These are phyloP conservation scores for Cnemophilus loriae DNA, from an alignment of 2,113 vertebrate genomes.

Conservation along the genomic window DNA sequence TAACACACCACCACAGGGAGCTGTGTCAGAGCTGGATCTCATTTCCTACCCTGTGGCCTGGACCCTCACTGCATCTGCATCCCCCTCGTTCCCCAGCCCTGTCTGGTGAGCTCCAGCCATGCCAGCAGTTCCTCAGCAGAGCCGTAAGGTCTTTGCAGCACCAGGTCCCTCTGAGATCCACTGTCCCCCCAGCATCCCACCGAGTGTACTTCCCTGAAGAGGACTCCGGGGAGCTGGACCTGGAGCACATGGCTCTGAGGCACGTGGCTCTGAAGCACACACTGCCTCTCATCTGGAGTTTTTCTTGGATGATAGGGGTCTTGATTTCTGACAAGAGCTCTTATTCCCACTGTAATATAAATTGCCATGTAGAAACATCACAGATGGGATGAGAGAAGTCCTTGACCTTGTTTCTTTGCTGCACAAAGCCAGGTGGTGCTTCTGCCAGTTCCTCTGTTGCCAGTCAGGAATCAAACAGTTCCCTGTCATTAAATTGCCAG, in stretches of 20 bases:
- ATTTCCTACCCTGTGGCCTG: neutral
- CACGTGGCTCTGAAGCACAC: accelerated
- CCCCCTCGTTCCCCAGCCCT: neutral
- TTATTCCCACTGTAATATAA: neutral
- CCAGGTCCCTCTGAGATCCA: neutral
- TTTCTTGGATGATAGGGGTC: neutral
- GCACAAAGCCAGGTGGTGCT: conserved; percentile 48
- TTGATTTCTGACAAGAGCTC: neutral
- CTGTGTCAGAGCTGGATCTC: neutral
- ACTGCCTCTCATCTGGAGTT: neutral
- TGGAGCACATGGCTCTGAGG: neutral
- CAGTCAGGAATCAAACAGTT: conserved; percentile 25
- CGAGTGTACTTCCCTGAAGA: accelerated
- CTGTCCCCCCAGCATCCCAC: neutral
- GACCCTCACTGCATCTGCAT: neutral
- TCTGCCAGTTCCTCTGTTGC: neutral
- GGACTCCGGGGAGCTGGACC: neutral
- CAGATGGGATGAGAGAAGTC: conserved; percentile 41
- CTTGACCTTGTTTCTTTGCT: conserved; percentile 53
- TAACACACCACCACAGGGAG: neutral
- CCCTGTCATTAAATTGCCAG: neutral
- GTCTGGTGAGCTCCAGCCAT: neutral
- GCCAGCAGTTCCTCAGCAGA: accelerated
- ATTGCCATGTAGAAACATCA: neutral
- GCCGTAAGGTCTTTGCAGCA: neutral